Base-by-base conservation (phyloP, 2,888 invertebrate genomes). In the Scaeva pyrastri region DNA sequence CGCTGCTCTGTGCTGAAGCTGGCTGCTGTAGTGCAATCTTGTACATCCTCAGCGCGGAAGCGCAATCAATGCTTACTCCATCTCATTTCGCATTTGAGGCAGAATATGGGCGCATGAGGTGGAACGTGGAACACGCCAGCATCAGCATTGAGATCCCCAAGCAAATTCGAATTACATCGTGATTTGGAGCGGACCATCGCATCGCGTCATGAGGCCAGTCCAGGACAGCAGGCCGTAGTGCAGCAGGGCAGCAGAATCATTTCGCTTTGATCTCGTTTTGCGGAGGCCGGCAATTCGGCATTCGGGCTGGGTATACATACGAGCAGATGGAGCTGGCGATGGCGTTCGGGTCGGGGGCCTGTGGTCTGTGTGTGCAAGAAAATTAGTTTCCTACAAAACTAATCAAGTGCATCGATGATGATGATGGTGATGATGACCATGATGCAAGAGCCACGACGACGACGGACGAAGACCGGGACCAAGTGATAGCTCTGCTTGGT, bases 341-440 rank as follows among this genome's bases (percentile, higher is more conserved):
- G 56, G 26, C 11, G 16, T 58, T 58, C 58, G 58, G 12, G 58
- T 39, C 62, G 23, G 26, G 64, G 70, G 74, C 11, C 73, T 76
- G 16, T 16, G 90, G 90, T 90, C 91, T 91, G 91, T 91, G 92
- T 91, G 91, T 91, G 91, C 91, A 92, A 91, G 91, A 91, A 92
- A 92, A 92, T 92, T 91, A 92, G 91, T 91, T 91, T 91, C 90
- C 91, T 89, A 86, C 89, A 89, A 91, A 91, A 92, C 92, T 91
- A 92, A 91, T 91, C 92, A 92, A 92, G 91, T 91, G 91, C 91
- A 87, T 84, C 88, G 77, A 84, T 84, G 84, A 87, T 71, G 81
- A 79, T 43, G 73, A 70, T 75, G 72, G 82, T 43, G 72, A 86
- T 62, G 70, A 68, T 56, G 66, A 60, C 43, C 70, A 55, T 39